Evolutionary conservation across 2,888 invertebrate species (phyloP).

Genomic region (Platycheirus albimanus): DNA sequence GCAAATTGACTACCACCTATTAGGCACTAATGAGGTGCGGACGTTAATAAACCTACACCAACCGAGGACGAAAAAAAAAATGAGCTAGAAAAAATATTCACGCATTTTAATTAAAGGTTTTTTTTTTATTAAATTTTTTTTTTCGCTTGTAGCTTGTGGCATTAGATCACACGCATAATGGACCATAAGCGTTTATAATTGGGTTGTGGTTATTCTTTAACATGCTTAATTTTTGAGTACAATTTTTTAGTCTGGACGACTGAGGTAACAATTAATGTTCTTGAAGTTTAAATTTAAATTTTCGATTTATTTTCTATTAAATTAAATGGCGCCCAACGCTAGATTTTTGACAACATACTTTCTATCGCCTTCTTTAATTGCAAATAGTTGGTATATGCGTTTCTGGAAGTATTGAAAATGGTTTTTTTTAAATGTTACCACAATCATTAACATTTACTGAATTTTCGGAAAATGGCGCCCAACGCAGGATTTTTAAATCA

Average conservation of each 20-base stretch:
- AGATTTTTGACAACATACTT: background rate
- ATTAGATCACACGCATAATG: slow-evolving; percentile 33
- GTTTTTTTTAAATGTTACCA: too few relatives aligned
- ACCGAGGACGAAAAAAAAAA: background rate
- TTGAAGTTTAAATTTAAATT: too few relatives aligned
- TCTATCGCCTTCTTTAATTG: too few relatives aligned
- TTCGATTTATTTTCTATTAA: too few relatives aligned
- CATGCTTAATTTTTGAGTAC: background rate
- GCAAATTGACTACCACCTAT: slow-evolving; percentile 72
- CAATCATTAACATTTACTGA: too few relatives aligned
- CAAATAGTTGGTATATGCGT: too few relatives aligned
- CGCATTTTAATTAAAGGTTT: slow-evolving; percentile 32
- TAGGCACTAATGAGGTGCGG: slow-evolving; percentile 71
- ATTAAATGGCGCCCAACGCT: slow-evolving; percentile 6
- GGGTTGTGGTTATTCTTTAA: slow-evolving; percentile 20
- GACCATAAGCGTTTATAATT: slow-evolving; percentile 18
- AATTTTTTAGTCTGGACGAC: background rate
- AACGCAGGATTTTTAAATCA: background rate
- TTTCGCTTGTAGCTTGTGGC: background rate
- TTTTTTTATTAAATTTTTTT: too few relatives aligned
- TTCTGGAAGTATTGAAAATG: too few relatives aligned
- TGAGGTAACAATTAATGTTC: too few relatives aligned
- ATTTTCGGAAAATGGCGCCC: slow-evolving; percentile 3
- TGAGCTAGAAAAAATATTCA: slow-evolving; percentile 16
- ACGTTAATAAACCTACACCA: slow-evolving; percentile 31